Evolutionary conservation across 35 echinoderm and acorn worm species (phyloP).

Genomic region (Apostichopus japonicus): DNA sequence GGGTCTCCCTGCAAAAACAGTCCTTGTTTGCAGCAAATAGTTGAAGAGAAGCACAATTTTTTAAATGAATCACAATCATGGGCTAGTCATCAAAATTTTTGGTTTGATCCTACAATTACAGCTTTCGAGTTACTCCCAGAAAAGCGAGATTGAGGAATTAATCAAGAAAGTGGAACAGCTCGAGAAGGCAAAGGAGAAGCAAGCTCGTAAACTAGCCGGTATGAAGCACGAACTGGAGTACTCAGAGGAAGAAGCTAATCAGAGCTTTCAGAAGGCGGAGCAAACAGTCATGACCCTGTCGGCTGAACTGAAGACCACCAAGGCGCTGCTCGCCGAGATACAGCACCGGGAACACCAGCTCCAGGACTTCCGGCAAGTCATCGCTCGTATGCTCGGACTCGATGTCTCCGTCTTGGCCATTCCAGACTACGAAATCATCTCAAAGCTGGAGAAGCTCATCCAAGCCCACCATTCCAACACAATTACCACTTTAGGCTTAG

Average conservation of each 20-base stretch:
- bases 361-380: conserved; percentile 91
- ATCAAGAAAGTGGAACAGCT: conserved; percentile 75
- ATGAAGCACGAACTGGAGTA: conserved; percentile 97
- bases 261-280: conserved; percentile 48
- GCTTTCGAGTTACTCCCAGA: conserved; percentile 67
- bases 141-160: conserved; percentile 78
- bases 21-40: not conserved
- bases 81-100: no score
- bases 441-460: conserved; percentile 91
- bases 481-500: conserved; percentile 73
- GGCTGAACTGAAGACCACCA: conserved; percentile 84
- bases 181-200: conserved; percentile 97
- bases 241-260: conserved; percentile 82
- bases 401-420: conserved; percentile 83
- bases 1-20: not conserved
- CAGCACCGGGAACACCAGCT: conserved; percentile 85
- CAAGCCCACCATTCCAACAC: conserved; percentile 97
- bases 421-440: conserved; percentile 98
- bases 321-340: conserved; percentile 72
- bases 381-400: conserved; percentile 92
- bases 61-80: no score
- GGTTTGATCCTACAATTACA: not conserved
- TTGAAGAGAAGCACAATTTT: no score
- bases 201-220: conserved; percentile 90
- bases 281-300: conserved; percentile 65